A percentile compares a stretch with the other conserved stretches of the same genome.
These are phyloP conservation scores for Sthenelais limicola DNA, from an alignment of 2,888 invertebrate genomes.

Conservation along the genomic window DNA sequence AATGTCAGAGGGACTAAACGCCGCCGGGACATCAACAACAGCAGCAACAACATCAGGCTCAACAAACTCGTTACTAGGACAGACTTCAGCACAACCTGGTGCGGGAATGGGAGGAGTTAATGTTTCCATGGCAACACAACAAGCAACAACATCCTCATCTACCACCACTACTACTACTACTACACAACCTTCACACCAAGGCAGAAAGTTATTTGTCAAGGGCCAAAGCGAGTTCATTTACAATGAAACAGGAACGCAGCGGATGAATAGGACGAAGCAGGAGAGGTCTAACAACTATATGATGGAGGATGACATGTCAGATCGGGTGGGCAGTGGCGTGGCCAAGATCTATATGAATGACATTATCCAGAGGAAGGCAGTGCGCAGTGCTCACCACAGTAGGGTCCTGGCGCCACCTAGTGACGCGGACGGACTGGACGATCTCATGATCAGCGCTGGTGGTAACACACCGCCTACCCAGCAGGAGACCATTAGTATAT, in stretches of 20 bases:
- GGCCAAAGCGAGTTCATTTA: constrained; percentile 10
- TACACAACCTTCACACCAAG: too few relatives aligned
- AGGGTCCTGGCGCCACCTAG: constrained; percentile 4
- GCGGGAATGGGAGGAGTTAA: too few relatives aligned
- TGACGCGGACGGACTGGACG: background rate
- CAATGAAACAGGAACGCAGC: background rate
- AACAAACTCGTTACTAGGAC: too few relatives aligned
- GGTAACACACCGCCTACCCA: background rate
- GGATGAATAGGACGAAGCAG: background rate
- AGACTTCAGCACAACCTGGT: too few relatives aligned
- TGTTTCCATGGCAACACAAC: too few relatives aligned
- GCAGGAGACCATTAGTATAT: background rate
- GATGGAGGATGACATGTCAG: background rate
- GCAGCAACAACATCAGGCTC: too few relatives aligned
- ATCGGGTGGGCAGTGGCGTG: constrained; percentile 16
- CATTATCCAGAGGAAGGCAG: background rate
- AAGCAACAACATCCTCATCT: too few relatives aligned
- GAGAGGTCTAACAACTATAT: constrained; percentile 12
- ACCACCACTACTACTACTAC: too few relatives aligned
- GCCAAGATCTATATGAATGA: constrained; percentile 22
- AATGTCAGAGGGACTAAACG: too few relatives aligned
- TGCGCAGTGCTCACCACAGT: constrained; percentile 8
- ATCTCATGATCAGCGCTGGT: background rate
- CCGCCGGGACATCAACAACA: too few relatives aligned
- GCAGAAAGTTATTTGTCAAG: constrained; percentile 19